These are phyloP conservation scores for Choristoneura fumiferana DNA, from an alignment of 1,140 invertebrate species.

Conservation along the genomic window DNA sequence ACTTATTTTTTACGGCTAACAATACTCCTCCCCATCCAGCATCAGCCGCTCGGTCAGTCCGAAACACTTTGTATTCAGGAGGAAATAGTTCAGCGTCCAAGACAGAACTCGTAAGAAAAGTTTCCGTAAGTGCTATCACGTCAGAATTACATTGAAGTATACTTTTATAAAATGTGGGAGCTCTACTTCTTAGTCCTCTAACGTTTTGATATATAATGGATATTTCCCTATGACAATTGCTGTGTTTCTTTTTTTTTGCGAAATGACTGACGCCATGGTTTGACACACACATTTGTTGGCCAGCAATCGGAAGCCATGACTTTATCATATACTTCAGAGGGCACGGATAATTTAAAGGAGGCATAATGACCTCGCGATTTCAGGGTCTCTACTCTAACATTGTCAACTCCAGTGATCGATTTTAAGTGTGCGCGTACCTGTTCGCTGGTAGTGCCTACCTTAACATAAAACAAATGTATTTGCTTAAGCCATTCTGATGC, in stretches of 20 bases:
- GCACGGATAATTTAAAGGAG: background rate
- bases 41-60: no score
- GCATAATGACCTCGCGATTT: background rate
- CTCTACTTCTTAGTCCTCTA: no score
- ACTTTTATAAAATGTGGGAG: no score
- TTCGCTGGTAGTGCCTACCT: background rate
- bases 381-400: background rate
- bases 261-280: background rate
- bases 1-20: no score
- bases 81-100: no score
- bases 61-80: no score
- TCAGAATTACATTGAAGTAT: no score
- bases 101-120: no score
- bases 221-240: no score
- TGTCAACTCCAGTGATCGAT: background rate
- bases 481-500: background rate
- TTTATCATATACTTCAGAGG: background rate
- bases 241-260: background rate
- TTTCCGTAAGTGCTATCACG: no score
- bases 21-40: no score
- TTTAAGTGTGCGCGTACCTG: background rate
- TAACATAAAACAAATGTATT: background rate
- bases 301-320: background rate
- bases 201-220: no score
- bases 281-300: background rate